Conservation (phyloP, 30 jellyfish, hydroid and myxozoan genomes). For the Nemopilema nomurai region DNA sequence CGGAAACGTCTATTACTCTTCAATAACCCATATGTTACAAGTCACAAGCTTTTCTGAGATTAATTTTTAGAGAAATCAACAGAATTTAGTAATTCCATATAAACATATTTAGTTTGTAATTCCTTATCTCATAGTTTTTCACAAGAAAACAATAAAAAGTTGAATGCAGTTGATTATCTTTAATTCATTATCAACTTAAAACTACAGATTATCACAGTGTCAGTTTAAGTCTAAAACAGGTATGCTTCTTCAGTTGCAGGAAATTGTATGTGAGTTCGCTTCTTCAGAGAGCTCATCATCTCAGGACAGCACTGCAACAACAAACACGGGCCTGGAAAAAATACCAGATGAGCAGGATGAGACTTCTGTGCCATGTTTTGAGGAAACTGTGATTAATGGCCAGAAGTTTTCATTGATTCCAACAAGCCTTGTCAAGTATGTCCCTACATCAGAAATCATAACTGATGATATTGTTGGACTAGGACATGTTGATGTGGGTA, state of each 20-base stretch:
- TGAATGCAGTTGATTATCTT: not conserved
- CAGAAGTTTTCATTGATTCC: conserved; percentile 11
- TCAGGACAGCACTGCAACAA: conserved; percentile 5
- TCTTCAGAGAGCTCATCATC: not conserved
- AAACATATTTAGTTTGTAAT: not conserved
- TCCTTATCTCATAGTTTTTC: not conserved
- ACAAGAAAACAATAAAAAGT: not conserved
- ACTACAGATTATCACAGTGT: not conserved
- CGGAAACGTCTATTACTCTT: not conserved
- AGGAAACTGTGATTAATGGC: conserved; percentile 8
- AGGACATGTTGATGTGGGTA: conserved; percentile 17
- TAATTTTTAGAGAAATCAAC: not conserved
- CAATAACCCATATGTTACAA: not conserved
- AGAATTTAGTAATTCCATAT: not conserved
- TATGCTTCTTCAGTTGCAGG: conserved; percentile 7
- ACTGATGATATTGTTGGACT: conserved; percentile 7
- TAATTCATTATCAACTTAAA: not conserved
- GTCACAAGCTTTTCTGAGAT: not conserved
- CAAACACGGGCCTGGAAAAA: not conserved
- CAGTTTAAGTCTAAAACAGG: not conserved
- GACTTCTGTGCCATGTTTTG: conserved; percentile 2
- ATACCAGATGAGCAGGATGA: not conserved
- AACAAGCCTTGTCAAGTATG: conserved; percentile 4
- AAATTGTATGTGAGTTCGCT: not conserved
- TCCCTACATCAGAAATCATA: not conserved